Conservation (phyloP, 1,140 invertebrate genomes). For the Stratiolaelaps scimitus region DNA sequence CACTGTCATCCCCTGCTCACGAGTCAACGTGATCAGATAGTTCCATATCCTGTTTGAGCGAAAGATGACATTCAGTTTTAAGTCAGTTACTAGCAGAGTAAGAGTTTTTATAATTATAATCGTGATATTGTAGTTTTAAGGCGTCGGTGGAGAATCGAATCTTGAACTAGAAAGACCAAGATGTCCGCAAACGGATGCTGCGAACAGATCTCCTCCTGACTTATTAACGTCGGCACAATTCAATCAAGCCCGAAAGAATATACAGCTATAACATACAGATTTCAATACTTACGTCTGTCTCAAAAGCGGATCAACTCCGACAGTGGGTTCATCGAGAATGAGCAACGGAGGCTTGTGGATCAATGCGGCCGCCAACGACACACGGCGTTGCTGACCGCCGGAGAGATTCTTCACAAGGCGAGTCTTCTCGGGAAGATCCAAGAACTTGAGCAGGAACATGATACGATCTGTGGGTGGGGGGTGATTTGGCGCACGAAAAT, state of each 20-base stretch:
- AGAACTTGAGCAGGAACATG: slow-evolving; percentile 73
- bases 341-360: slow-evolving; percentile 45
- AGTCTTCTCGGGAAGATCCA: slow-evolving; percentile 70
- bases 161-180: slow-evolving; percentile 9
- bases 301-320: slow-evolving; percentile 76
- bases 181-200: neutral
- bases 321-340: slow-evolving; percentile 54
- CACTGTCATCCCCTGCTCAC: slow-evolving; percentile 66
- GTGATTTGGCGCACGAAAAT: slow-evolving; percentile 50
- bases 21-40: slow-evolving; percentile 68
- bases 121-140: too few species aligned
- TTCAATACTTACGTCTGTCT: slow-evolving; percentile 57
- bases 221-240: neutral
- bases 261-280: neutral
- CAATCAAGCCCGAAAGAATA: neutral
- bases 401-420: slow-evolving; percentile 67
- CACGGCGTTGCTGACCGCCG: slow-evolving; percentile 45
- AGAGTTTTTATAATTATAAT: too few species aligned
- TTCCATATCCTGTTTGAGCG: slow-evolving; percentile 67
- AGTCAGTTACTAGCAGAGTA: too few species aligned
- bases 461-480: slow-evolving; percentile 66
- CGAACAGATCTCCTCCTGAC: neutral
- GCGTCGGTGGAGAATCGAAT: too few species aligned
- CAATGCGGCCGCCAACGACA: slow-evolving; percentile 44
- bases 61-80: slow-evolving; percentile 20